phyloP scores from a whole-genome alignment of 2,888 invertebrate genomes.

The Agonopterix heracliana region DNA sequence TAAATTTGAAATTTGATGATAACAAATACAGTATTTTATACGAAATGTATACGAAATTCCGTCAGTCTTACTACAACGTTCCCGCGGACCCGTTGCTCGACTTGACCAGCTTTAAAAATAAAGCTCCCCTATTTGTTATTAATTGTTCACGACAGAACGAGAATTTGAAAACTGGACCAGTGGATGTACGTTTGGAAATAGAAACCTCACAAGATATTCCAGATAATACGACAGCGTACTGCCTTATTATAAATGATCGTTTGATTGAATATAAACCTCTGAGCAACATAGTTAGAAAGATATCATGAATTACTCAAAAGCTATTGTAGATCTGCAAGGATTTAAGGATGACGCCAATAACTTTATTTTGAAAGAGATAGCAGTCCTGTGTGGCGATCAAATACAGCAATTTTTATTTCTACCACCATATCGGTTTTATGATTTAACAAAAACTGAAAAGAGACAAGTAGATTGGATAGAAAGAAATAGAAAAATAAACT shows the following conservation, averaged over 20 bases:
- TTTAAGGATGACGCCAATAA: constrained; percentile 3
- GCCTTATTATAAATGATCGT: constrained; percentile 7
- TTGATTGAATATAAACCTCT: constrained; percentile 22
- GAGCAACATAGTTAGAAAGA: constrained; percentile 17
- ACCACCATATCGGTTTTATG: not conserved
- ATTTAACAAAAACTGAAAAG: not conserved
- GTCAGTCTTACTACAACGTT: constrained; percentile 10
- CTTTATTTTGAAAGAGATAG: constrained; percentile 7
- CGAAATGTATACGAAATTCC: too few species aligned
- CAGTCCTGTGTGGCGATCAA: not conserved
- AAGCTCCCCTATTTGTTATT: constrained; percentile 23
- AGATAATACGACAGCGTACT: too few species aligned
- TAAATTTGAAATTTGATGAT: constrained; percentile 2
- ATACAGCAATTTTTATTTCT: not conserved
- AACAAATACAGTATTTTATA: too few species aligned
- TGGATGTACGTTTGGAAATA: too few species aligned
- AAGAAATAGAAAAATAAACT: not conserved
- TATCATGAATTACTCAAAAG: constrained; percentile 14
- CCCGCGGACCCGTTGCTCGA: constrained; percentile 8
- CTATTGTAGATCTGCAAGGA: not conserved
- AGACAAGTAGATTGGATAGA: not conserved
- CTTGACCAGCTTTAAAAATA: constrained; percentile 16
- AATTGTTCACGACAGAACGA: constrained; percentile 19
- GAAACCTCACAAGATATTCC: too few species aligned
- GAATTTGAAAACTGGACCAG: not conserved